phyloP scores from a whole-genome alignment of 2,113 vertebrate genomes.

The Planiliza haematocheilus region DNA sequence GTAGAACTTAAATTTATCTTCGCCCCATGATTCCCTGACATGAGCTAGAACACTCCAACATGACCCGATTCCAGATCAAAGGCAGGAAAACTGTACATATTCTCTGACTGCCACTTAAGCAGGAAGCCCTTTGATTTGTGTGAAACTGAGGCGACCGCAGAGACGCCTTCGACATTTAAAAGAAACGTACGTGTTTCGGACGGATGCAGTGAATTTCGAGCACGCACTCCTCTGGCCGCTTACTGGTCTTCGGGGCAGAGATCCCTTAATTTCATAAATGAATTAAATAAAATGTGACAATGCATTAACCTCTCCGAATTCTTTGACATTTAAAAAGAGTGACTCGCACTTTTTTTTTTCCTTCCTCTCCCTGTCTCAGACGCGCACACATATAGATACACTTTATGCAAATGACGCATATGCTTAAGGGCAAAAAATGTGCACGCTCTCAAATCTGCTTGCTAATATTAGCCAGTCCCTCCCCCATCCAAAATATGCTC shows the following conservation, averaged over 20 bases:
- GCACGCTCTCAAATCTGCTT: not conserved
- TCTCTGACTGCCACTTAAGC: not conserved
- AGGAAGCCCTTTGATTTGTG: constrained; percentile 7
- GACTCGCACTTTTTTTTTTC: constrained; percentile 27
- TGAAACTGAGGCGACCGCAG: not conserved
- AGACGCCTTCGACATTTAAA: constrained; percentile 32
- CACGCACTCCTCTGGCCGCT: not conserved
- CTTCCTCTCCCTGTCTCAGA: not conserved
- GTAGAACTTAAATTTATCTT: too few relatives aligned
- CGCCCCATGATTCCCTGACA: too few relatives aligned
- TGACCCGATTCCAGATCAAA: too few relatives aligned
- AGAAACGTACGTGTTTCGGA: not conserved
- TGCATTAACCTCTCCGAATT: constrained; percentile 50
- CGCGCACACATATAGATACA: not conserved
- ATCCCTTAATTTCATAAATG: constrained; percentile 42
- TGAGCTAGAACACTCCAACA: too few relatives aligned
- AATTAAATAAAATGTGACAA: constrained; percentile 57
- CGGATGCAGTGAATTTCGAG: constrained; percentile 19
- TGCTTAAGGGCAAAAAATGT: constrained; percentile 12
- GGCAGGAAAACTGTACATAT: not conserved
- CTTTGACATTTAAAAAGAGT: constrained; percentile 63
- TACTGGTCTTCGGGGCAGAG: constrained; percentile 42
- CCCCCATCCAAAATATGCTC: not conserved
- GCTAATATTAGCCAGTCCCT: not conserved
- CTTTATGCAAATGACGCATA: constrained; percentile 1